Percentiles rank a stretch among this genome's conserved stretches.
Conservation (phyloP, 1,140 invertebrate genomes). For the Brachystomella parvula region DNA sequence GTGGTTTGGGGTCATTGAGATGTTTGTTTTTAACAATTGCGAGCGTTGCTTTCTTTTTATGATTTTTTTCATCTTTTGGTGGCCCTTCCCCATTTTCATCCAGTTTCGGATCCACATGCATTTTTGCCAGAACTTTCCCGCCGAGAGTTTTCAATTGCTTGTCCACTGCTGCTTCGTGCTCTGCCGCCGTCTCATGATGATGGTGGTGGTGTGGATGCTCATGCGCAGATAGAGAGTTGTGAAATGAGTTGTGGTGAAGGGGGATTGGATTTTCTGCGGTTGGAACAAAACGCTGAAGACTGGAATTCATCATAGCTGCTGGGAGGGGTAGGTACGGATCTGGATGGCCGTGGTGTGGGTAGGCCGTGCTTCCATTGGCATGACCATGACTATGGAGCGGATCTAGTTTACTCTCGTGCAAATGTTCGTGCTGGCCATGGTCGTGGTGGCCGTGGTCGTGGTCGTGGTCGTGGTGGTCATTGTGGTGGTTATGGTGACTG, state of each 20-base stretch:
- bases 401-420: no score
- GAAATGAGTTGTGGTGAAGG: background rate
- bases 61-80: conserved; percentile 16
- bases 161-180: background rate
- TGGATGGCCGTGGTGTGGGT: background rate
- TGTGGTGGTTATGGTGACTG: background rate
- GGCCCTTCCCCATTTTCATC: conserved; percentile 11
- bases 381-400: no score
- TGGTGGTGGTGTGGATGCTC: background rate
- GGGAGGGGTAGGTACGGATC: background rate
- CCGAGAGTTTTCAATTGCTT: conserved; percentile 12
- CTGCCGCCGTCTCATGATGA: background rate
- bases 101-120: conserved; percentile 30
- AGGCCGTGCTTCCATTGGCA: no score
- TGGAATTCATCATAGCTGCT: background rate
- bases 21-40: conserved; percentile 30
- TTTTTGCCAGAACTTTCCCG: conserved; percentile 28
- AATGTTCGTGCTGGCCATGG: no score
- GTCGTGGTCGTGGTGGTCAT: background rate
- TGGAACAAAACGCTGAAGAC: background rate
- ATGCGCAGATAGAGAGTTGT: background rate
- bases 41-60: conserved; percentile 22
- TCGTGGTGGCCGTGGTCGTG: no score
- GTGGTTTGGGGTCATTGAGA: background rate
- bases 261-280: background rate